Evolutionary conservation across 2,888 invertebrate species (phyloP), one percentile per base, ranked within the genome.

Genomic region (Boloria selene): DNA sequence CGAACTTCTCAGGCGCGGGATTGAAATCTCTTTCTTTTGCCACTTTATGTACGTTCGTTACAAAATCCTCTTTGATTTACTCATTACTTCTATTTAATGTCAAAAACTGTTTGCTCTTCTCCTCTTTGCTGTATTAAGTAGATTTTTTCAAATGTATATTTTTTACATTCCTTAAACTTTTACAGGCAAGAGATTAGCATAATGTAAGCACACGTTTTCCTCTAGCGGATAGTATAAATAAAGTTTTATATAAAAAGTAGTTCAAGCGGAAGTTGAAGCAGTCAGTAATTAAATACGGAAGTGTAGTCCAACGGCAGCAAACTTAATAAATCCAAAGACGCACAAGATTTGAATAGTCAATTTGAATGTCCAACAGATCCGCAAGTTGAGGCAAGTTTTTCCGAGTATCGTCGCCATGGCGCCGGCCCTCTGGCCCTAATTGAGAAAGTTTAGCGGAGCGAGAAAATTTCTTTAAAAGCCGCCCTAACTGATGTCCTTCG

Each of bases 371-470:
- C 63, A 63, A 67, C 70, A 65, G 54, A 65, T 68, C 61, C 54
- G 59, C 42, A 59, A 67, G 60, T 47, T 67, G 44, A 56, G 17
- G 26, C 38, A 62, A 69, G 65, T 65, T 70, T 70, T 72, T 67
- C 64, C 65, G 62, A 66, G 61, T 61, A 66, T 66, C 51, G 56
- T 56, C 55, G 63, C 65, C 53, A 50, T 59, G 50, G 61, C 65
- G 68, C 42, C 63, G 59, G 70, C 55, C 67, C 59, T 54, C 60
- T 66, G 69, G 56, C 67, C 72, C 71, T 75, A 75, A 75, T 75
- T 75, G 75, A 75, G 73, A 74, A 75, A 75, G 75, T 75, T 74
- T 72, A 74, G 72, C 72, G 65, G 61, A 70, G 73, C 73, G 74
- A 61, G 69, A 75, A 68, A 69, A 71, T 72, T 74, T 74, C 72